These are phyloP conservation scores for Cetoscarus ocellatus DNA, from an alignment of 2,797 vertebrate genomes.

Conservation along the genomic window DNA sequence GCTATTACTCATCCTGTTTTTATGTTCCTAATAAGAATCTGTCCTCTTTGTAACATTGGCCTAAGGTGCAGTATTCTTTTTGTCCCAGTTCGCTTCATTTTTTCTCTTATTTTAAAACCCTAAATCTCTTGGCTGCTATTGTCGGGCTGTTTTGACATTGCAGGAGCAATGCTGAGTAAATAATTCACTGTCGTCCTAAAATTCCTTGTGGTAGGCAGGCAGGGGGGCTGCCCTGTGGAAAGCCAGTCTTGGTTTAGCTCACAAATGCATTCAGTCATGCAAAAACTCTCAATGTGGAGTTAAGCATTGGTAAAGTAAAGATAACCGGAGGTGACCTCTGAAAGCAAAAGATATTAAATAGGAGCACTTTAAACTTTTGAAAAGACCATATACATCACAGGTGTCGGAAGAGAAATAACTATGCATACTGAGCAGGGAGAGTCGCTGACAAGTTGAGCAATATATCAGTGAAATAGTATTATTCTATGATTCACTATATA, in stretches of 20 bases:
- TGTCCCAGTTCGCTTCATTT: neutral
- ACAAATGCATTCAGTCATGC: constrained; percentile 24
- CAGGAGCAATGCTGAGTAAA: constrained; percentile 54
- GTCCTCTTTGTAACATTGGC: constrained; percentile 18
- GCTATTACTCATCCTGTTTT: neutral
- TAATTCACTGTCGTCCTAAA: constrained; percentile 54
- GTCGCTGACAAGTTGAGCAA: neutral
- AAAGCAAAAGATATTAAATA: neutral
- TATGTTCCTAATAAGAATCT: neutral
- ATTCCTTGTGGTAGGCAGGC: constrained; percentile 28
- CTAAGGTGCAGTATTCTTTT: neutral
- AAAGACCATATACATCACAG: neutral
- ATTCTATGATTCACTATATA: constrained; percentile 18
- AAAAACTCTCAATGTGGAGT: constrained; percentile 9
- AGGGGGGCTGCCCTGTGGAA: constrained; percentile 6
- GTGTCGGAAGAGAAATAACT: neutral
- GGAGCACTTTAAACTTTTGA: neutral
- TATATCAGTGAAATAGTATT: constrained; percentile 7
- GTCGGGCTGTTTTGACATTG: constrained; percentile 52
- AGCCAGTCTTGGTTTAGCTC: constrained; percentile 13
- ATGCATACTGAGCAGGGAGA: neutral
- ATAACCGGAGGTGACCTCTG: neutral
- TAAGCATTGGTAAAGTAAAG: constrained; percentile 5
- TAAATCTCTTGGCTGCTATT: constrained; percentile 46
- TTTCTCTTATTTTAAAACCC: constrained; percentile 33